These are phyloP conservation scores for Rhagoletis pomonella DNA, from an alignment of 1,140 invertebrate species.

Conservation along the genomic window DNA sequence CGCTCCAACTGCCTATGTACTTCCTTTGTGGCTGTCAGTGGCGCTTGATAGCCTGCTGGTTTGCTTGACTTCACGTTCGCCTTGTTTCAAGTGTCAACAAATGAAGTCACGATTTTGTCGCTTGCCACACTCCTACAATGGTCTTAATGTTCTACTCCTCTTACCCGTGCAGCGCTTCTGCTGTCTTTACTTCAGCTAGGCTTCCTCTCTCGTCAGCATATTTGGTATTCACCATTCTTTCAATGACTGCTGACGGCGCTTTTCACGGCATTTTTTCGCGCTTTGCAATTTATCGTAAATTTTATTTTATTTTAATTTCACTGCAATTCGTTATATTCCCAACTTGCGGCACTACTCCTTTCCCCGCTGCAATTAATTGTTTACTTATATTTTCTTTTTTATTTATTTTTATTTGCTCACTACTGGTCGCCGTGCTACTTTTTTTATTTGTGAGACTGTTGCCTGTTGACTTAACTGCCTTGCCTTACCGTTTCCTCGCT, in stretches of 20 bases:
- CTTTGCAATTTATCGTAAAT: conserved; percentile 45
- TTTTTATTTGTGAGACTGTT: background rate
- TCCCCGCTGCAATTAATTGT: conserved; percentile 15
- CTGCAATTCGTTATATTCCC: conserved; percentile 48
- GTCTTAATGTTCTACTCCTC: too few relatives aligned
- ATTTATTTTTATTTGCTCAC: conserved; percentile 45
- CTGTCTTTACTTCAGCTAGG: background rate
- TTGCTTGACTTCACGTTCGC: conserved; percentile 9
- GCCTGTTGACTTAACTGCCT: background rate
- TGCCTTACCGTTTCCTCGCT: background rate
- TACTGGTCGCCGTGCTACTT: background rate
- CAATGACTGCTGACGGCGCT: conserved; percentile 50
- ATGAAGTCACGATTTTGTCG: conserved; percentile 55
- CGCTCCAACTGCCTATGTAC: background rate
- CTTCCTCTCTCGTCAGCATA: background rate
- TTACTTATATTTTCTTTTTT: conserved; percentile 21
- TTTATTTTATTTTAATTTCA: conserved; percentile 55
- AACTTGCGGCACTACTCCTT: background rate
- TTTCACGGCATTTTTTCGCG: conserved; percentile 52
- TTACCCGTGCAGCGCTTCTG: background rate
- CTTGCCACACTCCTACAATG: background rate
- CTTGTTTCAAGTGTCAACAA: conserved; percentile 55
- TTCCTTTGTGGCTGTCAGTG: conserved; percentile 21
- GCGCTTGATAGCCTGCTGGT: background rate
- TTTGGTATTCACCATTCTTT: conserved; percentile 45